phyloP scores from a whole-genome alignment of 2,113 vertebrate species.

The Coryphaenoides rupestris region DNA sequence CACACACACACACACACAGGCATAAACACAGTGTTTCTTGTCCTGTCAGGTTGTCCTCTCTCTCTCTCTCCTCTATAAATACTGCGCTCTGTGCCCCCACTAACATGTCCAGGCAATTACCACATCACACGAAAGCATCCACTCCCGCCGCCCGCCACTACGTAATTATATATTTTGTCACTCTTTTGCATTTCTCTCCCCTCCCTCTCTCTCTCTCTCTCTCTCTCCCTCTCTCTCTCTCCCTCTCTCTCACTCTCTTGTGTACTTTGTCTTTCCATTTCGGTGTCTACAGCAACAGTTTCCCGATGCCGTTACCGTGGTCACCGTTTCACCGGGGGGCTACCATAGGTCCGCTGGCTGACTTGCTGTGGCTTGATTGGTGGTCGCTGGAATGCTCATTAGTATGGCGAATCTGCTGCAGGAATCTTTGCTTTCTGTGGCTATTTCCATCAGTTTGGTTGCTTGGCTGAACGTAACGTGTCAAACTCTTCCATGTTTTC shows the following conservation, averaged over 20 bases:
- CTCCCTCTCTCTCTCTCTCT: background rate
- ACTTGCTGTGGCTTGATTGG: constrained; percentile 43
- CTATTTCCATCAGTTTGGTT: background rate
- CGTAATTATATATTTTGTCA: constrained; percentile 66
- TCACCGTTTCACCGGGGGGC: constrained; percentile 43
- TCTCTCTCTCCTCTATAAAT: constrained; percentile 63
- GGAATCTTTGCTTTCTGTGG: background rate
- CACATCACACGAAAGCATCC: constrained; percentile 58
- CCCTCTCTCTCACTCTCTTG: no score
- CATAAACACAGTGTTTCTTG: constrained; percentile 16
- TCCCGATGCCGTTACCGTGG: constrained; percentile 51
- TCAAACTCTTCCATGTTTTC: background rate
- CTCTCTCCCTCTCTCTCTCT: no score
- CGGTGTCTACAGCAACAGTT: constrained; percentile 32
- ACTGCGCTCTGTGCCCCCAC: constrained; percentile 50
- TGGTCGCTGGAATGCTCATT: constrained; percentile 39
- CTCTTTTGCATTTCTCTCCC: constrained; percentile 6
- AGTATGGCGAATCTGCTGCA: constrained; percentile 29
- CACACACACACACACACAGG: constrained; percentile 15
- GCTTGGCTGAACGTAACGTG: background rate
- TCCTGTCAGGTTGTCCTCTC: constrained; percentile 53
- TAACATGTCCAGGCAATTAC: constrained; percentile 66
- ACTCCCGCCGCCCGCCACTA: constrained; percentile 45
- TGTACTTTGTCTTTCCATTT: constrained; percentile 18
- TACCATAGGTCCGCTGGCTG: constrained; percentile 43